phyloP scores from a whole-genome alignment of 2,797 vertebrate genomes.

The Channa striata region DNA sequence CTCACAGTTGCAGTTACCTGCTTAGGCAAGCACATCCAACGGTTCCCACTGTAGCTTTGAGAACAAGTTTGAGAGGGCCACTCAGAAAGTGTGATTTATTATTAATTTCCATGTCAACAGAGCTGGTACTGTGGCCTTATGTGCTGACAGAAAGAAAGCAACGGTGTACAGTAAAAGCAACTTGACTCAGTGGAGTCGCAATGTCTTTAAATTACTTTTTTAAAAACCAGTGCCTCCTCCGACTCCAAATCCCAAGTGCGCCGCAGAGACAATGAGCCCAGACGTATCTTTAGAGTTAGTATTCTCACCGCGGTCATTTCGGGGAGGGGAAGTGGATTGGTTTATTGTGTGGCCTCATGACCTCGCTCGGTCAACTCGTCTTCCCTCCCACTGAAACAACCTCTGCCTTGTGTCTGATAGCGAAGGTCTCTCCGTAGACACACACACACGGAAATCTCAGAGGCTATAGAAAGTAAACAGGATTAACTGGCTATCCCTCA shows the following conservation, averaged over 20 bases:
- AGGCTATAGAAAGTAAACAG: conserved; percentile 84
- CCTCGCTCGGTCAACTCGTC: conserved; percentile 64
- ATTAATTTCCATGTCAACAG: conserved; percentile 25
- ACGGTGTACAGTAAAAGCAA: conserved; percentile 13
- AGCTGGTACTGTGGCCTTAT: background rate
- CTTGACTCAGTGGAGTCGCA: conserved; percentile 52
- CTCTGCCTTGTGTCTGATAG: conserved; percentile 61
- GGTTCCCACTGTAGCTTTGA: conserved; percentile 3
- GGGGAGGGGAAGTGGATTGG: conserved; percentile 60
- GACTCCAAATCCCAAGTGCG: conserved; percentile 63
- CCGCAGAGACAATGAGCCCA: conserved; percentile 43
- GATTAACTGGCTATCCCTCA: conserved; percentile 82
- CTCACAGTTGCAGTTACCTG: conserved; percentile 41
- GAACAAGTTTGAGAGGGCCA: conserved; percentile 9
- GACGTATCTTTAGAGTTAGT: conserved; percentile 52
- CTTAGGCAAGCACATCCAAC: conserved; percentile 27
- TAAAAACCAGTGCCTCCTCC: conserved; percentile 50
- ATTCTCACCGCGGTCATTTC: conserved; percentile 60
- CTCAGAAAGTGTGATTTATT: conserved; percentile 30
- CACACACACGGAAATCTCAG: conserved; percentile 61
- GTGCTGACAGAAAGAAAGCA: conserved; percentile 11
- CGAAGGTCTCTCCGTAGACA: conserved; percentile 44
- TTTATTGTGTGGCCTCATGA: conserved; percentile 64
- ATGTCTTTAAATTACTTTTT: conserved; percentile 64
- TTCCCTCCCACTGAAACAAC: conserved; percentile 33